phyloP scores from a whole-genome alignment of 2,113 vertebrate species.

The Apodemus speciosus region DNA sequence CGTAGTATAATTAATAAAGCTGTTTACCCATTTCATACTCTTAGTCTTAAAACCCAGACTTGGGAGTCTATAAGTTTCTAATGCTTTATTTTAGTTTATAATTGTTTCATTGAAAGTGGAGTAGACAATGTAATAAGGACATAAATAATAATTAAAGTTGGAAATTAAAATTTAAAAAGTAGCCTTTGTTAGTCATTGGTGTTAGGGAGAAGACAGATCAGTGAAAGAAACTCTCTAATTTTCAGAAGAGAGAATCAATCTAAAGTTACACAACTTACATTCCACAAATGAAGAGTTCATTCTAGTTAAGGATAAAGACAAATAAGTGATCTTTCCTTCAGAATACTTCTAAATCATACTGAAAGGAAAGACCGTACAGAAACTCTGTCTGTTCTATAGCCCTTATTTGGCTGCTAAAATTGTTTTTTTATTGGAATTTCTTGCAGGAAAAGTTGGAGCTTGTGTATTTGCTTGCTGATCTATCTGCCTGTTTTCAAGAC shows the following conservation, averaged over 20 bases:
- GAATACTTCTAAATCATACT: background rate
- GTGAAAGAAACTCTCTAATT: background rate
- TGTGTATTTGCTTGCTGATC: background rate
- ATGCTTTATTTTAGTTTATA: background rate
- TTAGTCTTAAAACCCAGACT: background rate
- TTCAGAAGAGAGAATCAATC: background rate
- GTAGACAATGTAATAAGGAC: background rate
- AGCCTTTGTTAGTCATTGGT: background rate
- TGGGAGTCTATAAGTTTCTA: background rate
- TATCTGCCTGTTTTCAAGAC: background rate
- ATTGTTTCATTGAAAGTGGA: background rate
- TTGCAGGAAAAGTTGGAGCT: background rate
- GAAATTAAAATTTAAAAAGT: background rate
- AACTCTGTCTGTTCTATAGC: background rate
- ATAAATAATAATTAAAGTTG: background rate
- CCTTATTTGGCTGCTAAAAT: background rate
- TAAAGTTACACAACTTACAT: background rate
- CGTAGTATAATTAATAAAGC: background rate
- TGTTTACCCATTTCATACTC: background rate
- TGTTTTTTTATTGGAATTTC: background rate
- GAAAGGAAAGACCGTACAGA: background rate
- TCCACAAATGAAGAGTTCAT: no score
- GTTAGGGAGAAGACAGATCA: background rate
- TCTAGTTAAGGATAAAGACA: no score
- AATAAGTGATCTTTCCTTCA: no score